Evolutionary conservation across 2,888 invertebrate genomes (phyloP), one percentile per base, ranked within the genome.

Genomic region (Lydus trimaculatus): DNA sequence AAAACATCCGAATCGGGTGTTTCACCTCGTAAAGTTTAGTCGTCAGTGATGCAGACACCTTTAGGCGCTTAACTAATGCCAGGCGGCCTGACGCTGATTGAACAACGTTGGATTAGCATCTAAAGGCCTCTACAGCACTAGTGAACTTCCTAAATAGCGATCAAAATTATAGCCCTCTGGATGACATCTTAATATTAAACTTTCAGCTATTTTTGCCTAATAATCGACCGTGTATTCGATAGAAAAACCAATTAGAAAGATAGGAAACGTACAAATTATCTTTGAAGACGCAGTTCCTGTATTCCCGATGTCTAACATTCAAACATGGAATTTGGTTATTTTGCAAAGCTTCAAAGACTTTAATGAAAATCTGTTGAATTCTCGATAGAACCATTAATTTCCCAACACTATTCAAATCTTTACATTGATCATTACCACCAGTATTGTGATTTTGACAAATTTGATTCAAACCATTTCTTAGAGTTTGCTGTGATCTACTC

Each of bases 221-320:
- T 8, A 17, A 17, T 6, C 11, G 0, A 43, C 5, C 43, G 17
- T 43, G 17, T 7, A 43, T 7, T 43, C 3, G 13, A 31, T 7
- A 8, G 31, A 4, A 13, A 13, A 15, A 63, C 0, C 0, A 52
- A 17, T 17, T 31, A 3, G 2, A 25, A 13, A 43, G 17, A 58
- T 31, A 15, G 59, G 66, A 64, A 61, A 65, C 58, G 79, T 83
- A 89, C 89, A 86, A 84, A 75, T 87, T 86, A 72, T 80, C 74
- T 61, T 87, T 81, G 75, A 88, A 88, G 73, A 87, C 82, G 72
- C 88, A 89, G 75, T 89, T 89, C 69, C 86, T 86, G 87, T 88
- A 88, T 20, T 61, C 68, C 23, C 73, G 71, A 25, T 63, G 71
- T 58, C 75, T 70, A 31, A 71, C 65, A 33, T 65, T 70, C 28